phyloP scores from a whole-genome alignment of 2,113 vertebrate genomes.

The Phrynocephalus versicolor region DNA sequence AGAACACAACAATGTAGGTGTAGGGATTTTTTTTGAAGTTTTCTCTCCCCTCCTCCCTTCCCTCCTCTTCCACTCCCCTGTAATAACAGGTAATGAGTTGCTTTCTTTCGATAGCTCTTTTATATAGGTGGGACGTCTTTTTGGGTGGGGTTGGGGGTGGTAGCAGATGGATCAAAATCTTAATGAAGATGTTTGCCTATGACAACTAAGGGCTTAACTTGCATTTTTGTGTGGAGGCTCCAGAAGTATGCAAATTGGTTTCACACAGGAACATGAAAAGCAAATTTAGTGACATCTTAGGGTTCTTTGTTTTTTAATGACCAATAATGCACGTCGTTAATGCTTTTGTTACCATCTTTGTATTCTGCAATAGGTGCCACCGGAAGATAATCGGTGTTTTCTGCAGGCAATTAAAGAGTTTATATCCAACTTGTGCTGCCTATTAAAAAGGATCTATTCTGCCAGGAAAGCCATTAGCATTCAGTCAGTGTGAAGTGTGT shows the following conservation, averaged over 20 bases:
- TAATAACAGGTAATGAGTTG: slow-evolving; percentile 56
- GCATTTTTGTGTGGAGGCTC: slow-evolving; percentile 35
- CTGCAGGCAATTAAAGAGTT: slow-evolving; percentile 70
- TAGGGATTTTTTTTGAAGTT: slow-evolving; percentile 46
- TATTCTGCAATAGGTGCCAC: slow-evolving; percentile 59
- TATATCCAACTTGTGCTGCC: slow-evolving; percentile 60
- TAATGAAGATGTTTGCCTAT: slow-evolving; percentile 59
- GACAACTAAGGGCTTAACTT: slow-evolving; percentile 31
- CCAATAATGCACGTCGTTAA: slow-evolving; percentile 61
- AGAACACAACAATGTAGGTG: slow-evolving; percentile 50
- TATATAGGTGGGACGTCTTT: slow-evolving; percentile 43
- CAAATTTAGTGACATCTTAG: slow-evolving; percentile 69
- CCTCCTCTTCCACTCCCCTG: slow-evolving; percentile 35
- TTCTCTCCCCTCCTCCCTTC: too few species aligned
- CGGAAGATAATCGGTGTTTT: slow-evolving; percentile 63
- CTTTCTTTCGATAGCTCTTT: slow-evolving; percentile 52
- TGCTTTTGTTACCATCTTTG: slow-evolving; percentile 68
- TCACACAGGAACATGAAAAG: slow-evolving; percentile 56
- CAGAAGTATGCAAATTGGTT: slow-evolving; percentile 47
- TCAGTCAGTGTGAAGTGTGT: slow-evolving; percentile 52
- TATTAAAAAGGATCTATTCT: slow-evolving; percentile 64
- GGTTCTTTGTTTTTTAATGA: slow-evolving; percentile 62
- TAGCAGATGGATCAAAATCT: slow-evolving; percentile 59
- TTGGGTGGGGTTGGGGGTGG: slow-evolving; percentile 1
- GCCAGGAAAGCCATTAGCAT: slow-evolving; percentile 60